Evolutionary conservation across 2,113 vertebrate species (phyloP), one percentile per base, ranked within the genome.

Genomic region (Lanius collurio): DNA sequence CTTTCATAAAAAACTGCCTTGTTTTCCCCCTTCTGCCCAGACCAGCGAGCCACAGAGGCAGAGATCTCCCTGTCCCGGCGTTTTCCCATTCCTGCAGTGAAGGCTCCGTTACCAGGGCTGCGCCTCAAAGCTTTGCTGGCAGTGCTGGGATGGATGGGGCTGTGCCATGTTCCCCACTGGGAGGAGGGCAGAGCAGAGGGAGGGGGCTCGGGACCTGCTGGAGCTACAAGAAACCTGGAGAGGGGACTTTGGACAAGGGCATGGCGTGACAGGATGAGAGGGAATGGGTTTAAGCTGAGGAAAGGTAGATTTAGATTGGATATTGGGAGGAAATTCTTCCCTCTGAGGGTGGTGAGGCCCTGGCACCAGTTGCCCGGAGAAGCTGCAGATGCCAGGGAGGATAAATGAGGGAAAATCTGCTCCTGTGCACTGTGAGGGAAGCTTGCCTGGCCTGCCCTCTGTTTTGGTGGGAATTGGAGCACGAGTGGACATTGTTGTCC

Each of bases 401-500:
- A 42, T 42, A 35, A 78, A 87, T 3, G 26, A 69, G 24, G 35
- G 59, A 26, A 68, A 89, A 69, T 5, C 22, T n/a, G 46, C 44
- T 68, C 9, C 0, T 1, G 5, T 13, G 26, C 21, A 9, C 22
- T 0, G 0, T 0, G 63, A 83, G 44, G 53, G 55, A 20, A 55
- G 14, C 17, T 16, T 6, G 63, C 42, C 42, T 8, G 3, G 1
- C 13, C n/a, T 2, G 15, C 0, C 2, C 42, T 35, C 16, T 8
- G 6, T 20, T 60, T 47, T 3, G 50, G 13, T 14, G 8, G 62
- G 23, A 27, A 10, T 4, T 1, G 35, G 55, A 39, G 76, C 18
- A 1, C 0, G 4, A 23, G 57, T 8, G 37, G 67, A 24, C 17
- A 1, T 0, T 2, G 63, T 1, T 1, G 7, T 1, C 2, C 2